phyloP scores from a whole-genome alignment of 2,113 vertebrate genomes.

The Aegotheles bennettii region DNA sequence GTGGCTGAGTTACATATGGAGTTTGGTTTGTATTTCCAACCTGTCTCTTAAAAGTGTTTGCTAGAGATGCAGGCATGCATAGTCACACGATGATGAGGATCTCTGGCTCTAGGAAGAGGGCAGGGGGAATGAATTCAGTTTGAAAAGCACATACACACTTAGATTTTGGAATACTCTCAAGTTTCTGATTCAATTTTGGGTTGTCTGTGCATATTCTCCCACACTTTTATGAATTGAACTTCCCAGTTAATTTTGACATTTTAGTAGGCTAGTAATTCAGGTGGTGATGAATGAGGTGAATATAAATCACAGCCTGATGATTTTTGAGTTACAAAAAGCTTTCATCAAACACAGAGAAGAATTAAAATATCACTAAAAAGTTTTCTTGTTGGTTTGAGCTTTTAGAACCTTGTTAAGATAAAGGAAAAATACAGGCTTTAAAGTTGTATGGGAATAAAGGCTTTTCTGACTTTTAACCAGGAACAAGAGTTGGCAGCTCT shows the following conservation, averaged over 20 bases:
- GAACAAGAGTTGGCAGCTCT: background rate
- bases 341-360: background rate
- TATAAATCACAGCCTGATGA: background rate
- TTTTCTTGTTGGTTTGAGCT: background rate
- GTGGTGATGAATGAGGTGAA: background rate
- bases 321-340: background rate
- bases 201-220: background rate
- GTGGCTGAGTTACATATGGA: accelerated
- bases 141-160: background rate
- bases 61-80: background rate
- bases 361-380: background rate
- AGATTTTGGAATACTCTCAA: background rate
- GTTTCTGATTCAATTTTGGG: background rate
- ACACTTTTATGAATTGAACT: background rate
- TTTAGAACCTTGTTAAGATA: background rate
- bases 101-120: background rate
- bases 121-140: background rate
- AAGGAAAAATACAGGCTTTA: background rate
- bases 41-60: background rate
- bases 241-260: background rate
- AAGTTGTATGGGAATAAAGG: background rate
- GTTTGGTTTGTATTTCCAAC: background rate
- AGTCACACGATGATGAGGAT: background rate
- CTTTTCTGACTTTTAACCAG: background rate
- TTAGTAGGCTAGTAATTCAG: background rate